Conservation (phyloP, 2,888 invertebrate species). For the Heliconius erato region DNA sequence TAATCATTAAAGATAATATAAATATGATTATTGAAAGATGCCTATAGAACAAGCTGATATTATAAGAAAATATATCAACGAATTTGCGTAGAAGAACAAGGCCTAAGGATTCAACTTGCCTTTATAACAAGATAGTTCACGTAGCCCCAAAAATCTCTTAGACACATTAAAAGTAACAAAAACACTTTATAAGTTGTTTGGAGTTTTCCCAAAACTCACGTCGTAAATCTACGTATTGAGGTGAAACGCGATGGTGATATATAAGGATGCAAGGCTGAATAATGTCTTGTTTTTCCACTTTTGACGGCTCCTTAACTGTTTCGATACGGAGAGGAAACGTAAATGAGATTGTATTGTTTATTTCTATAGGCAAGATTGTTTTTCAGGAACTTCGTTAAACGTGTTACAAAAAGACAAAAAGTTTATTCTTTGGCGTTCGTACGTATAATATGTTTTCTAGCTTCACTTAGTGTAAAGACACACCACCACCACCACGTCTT, state of each 20-base stretch:
- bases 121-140: slow-evolving; percentile 11
- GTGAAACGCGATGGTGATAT: slow-evolving; percentile 51
- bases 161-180: slow-evolving; percentile 40
- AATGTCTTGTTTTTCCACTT: slow-evolving; percentile 45
- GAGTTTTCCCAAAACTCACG: slow-evolving; percentile 46
- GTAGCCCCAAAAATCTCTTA: slow-evolving; percentile 30
- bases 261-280: slow-evolving; percentile 42
- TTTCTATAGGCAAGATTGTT: neutral
- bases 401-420: neutral
- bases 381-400: neutral
- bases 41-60: neutral
- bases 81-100: slow-evolving; percentile 9
- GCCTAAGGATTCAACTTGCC: slow-evolving; percentile 20
- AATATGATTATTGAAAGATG: neutral
- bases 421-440: too few species aligned
- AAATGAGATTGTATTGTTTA: slow-evolving; percentile 1
- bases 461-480: too few species aligned
- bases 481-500: too few species aligned
- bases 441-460: too few species aligned
- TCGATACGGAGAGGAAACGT: neutral
- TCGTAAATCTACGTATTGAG: slow-evolving; percentile 54
- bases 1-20: neutral
- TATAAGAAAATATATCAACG: neutral
- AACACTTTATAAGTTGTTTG: slow-evolving; percentile 44
- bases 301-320: slow-evolving; percentile 23